These are phyloP conservation scores for Drosophila biarmipes DNA, from an alignment of 1,140 invertebrate species.

Conservation along the genomic window DNA sequence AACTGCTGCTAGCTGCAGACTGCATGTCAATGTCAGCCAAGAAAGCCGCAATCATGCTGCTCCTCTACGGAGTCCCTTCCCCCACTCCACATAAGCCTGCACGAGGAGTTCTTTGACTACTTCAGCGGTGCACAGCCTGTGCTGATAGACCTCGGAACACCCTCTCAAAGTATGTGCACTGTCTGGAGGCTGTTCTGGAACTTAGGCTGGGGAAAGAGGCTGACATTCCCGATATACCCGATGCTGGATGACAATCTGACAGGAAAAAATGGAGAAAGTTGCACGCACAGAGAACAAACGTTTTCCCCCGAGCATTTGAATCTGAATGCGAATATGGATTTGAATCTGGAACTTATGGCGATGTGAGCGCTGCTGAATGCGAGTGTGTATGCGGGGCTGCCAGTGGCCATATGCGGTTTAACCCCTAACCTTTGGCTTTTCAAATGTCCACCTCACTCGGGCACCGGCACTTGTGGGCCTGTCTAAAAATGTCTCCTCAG, in stretches of 20 bases:
- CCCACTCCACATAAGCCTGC: neutral
- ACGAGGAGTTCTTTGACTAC: slow-evolving; percentile 11
- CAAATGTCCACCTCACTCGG: slow-evolving; percentile 16
- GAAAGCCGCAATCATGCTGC: slow-evolving; percentile 64
- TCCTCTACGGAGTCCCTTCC: slow-evolving; percentile 4
- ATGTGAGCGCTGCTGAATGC: slow-evolving; percentile 6
- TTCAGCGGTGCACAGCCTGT: neutral
- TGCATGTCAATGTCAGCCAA: slow-evolving; percentile 61
- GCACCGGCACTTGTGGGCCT: neutral
- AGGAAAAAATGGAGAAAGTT: slow-evolving; percentile 21
- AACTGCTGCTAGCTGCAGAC: slow-evolving; percentile 39
- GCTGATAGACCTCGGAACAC: neutral
- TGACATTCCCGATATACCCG: neutral
- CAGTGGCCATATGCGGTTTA: slow-evolving; percentile 20
- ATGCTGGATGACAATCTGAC: slow-evolving; percentile 1
- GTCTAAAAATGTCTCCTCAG: slow-evolving; percentile 21
- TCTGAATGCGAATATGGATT: neutral
- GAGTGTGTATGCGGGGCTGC: slow-evolving; percentile 7
- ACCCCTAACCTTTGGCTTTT: slow-evolving; percentile 23
- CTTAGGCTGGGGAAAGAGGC: neutral
- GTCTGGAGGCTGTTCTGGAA: too few species aligned
- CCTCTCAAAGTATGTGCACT: neutral
- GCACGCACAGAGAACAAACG: slow-evolving; percentile 8
- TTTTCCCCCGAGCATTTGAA: slow-evolving; percentile 6
- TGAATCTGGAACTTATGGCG: slow-evolving; percentile 17